Evolutionary conservation across 2,797 vertebrate genomes (phyloP), one percentile per base, ranked within the genome.

Genomic region (Gymnopithys bicolor): DNA sequence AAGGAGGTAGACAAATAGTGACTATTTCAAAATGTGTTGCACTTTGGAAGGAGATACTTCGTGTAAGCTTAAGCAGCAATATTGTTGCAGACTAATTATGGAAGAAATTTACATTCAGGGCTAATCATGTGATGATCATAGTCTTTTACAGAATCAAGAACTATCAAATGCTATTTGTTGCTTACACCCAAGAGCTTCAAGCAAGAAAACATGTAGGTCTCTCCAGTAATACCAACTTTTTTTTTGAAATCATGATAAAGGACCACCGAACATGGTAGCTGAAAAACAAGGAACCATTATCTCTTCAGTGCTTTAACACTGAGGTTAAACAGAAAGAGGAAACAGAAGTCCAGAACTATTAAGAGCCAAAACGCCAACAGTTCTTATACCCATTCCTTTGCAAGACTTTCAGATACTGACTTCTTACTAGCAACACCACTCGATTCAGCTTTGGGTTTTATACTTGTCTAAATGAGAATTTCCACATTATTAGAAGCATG

Each of bases 211-310:
- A 32, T 5, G 11, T 8, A 51, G 30, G 32, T 53, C 19, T 53
- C 25, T n/a, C 12, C n/a, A n/a, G 22, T 37, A 76, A 41, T 21
- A 71, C 1, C 5, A 30, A 3, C 3, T 39, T 49, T 64, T 22
- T 78, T 25, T 78, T 28, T 60, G 2, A 14, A 13, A 66, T 30
- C 46, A 75, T 14, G 43, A 62, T 43, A 46, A 77, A 84, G 13
- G 51, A 48, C 4, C 7, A 71, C 10, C 13, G 37, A 70, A 59
- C 14, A 68, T 0, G 0, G 35, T 1, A 93, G 24, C 33, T n/a
- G 22, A 9, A 67, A 51, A 78, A 78, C 25, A 86, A 48, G 63
- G 19, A 80, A 60, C 2, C 14, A 39, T 27, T 52, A 49, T 13
- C 4, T 24, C 28, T 53, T 66, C 39, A 77, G 15, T 18, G 4